Evolutionary conservation across 1,140 invertebrate species (phyloP).

Genomic region (Cherax quadricarinatus): DNA sequence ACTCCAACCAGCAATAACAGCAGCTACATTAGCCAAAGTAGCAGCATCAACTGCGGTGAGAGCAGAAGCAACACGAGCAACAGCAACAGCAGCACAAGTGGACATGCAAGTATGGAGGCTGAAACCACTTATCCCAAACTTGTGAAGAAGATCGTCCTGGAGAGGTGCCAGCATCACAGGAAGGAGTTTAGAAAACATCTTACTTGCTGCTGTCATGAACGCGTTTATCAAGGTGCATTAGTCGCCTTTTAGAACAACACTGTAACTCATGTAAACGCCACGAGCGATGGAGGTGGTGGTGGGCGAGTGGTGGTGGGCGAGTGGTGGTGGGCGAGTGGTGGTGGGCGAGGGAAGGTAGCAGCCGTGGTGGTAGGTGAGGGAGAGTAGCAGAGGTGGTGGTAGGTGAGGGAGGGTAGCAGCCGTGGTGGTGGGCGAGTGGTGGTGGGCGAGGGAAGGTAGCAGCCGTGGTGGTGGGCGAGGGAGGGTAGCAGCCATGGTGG

Average conservation of each 20-base stretch:
- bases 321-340: background rate
- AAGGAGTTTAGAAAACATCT: background rate
- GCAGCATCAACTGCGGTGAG: too few relatives aligned
- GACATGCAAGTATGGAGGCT: too few relatives aligned
- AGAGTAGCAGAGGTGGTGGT: too few relatives aligned
- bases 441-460: too few relatives aligned
- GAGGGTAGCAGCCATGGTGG: background rate
- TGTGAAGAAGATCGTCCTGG: background rate
- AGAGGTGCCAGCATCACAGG: background rate
- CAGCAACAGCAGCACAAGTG: too few relatives aligned
- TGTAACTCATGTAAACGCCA: conserved; percentile 21
- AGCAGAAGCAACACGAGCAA: too few relatives aligned
- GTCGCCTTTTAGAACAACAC: conserved; percentile 30
- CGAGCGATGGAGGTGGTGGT: background rate
- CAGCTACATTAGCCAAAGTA: too few relatives aligned
- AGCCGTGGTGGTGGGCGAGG: too few relatives aligned
- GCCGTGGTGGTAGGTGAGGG: background rate
- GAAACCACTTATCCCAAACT: too few relatives aligned
- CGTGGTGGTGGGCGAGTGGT: too few relatives aligned
- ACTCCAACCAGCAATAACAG: too few relatives aligned
- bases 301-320: background rate
- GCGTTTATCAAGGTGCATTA: conserved; percentile 44
- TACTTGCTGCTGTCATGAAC: conserved; percentile 32
- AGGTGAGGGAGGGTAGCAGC: background rate
- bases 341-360: background rate